phyloP scores from a whole-genome alignment of 2,888 invertebrate species.

The Hipparchia semele region DNA sequence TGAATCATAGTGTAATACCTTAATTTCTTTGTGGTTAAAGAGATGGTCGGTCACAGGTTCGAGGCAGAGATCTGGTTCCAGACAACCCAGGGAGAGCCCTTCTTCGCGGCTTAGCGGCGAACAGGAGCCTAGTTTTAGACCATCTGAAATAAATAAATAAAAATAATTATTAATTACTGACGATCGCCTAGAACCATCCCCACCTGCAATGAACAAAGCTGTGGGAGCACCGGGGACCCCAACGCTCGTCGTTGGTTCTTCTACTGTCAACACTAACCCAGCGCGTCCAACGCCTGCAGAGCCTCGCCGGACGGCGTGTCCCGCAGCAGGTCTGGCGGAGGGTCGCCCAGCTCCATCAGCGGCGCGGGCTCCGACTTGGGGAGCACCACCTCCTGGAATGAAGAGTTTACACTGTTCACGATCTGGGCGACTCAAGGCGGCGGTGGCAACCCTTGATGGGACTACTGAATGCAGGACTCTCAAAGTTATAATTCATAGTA shows the following conservation, averaged over 20 bases:
- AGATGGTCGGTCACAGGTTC: conserved; percentile 64
- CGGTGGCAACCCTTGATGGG: too few relatives aligned
- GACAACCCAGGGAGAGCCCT: conserved; percentile 57
- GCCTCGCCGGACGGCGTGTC: conserved; percentile 67
- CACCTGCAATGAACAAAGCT: conserved; percentile 53
- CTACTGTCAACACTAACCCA: conserved; percentile 51
- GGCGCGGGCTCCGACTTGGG: conserved; percentile 68
- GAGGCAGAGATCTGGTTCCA: conserved; percentile 70
- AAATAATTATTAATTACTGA: too few relatives aligned
- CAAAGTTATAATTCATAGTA: too few relatives aligned
- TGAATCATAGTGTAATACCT: conserved; percentile 50
- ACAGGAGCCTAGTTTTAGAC: conserved; percentile 67
- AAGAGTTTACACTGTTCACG: neutral
- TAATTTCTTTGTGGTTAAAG: conserved; percentile 70
- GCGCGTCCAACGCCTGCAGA: conserved; percentile 65
- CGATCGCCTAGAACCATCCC: conserved; percentile 14
- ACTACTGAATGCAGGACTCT: too few relatives aligned
- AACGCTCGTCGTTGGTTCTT: neutral
- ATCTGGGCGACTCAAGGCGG: neutral
- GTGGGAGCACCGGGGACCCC: too few relatives aligned
- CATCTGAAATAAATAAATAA: conserved; percentile 54
- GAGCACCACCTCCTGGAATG: conserved; percentile 61
- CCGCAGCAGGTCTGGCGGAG: conserved; percentile 62
- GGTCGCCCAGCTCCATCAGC: conserved; percentile 65
- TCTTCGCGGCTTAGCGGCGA: conserved; percentile 66